These are phyloP conservation scores for Beris chalybata DNA, from an alignment of 2,888 invertebrate genomes.

Conservation along the genomic window DNA sequence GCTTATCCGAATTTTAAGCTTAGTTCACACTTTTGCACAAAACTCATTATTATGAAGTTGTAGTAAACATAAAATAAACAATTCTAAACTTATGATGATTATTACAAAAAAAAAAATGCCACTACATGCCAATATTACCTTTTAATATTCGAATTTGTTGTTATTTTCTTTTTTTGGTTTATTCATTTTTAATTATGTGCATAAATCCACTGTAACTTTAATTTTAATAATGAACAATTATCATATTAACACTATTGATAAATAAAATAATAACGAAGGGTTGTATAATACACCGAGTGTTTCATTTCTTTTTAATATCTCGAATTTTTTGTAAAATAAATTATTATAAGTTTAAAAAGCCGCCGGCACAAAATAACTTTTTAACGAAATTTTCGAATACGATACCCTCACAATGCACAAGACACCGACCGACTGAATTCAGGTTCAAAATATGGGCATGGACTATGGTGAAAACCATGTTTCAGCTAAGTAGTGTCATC, in stretches of 20 bases:
- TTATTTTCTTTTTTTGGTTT: slow-evolving; percentile 17
- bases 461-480: slow-evolving; percentile 8
- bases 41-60: no score
- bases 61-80: no score
- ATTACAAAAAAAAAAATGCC: no score
- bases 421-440: slow-evolving; percentile 30
- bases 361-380: no score
- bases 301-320: no score
- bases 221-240: background rate
- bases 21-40: background rate
- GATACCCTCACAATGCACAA: slow-evolving; percentile 21
- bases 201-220: background rate
- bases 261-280: no score
- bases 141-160: background rate
- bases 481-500: slow-evolving; percentile 1
- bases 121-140: no score
- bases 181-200: background rate
- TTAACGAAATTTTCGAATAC: slow-evolving; percentile 2
- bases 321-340: no score
- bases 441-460: slow-evolving; percentile 22
- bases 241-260: background rate
- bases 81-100: no score
- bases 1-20: slow-evolving; percentile 2
- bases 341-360: slow-evolving; percentile 1
- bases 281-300: no score